Evolutionary conservation across 2,888 invertebrate species (phyloP).

Genomic region (Coenonympha arcania): DNA sequence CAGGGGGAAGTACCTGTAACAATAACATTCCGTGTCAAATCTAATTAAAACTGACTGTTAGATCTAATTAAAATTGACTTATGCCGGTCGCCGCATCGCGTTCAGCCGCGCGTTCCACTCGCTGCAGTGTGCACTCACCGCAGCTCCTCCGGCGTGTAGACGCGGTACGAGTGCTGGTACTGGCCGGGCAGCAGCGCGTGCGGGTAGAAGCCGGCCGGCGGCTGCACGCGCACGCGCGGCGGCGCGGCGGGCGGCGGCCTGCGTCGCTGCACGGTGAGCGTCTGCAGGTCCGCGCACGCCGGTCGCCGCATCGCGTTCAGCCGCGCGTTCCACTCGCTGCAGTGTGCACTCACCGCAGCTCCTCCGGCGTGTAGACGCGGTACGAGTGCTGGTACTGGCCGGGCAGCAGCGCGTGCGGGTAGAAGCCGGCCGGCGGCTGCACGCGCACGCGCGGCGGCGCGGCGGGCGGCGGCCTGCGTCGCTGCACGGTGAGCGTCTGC

Average conservation of each 20-base stretch:
- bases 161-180: constrained; percentile 88
- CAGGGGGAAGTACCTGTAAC: constrained; percentile 86
- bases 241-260: constrained; percentile 32
- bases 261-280: constrained; percentile 84
- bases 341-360: constrained; percentile 69
- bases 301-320: constrained; percentile 82
- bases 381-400: constrained; percentile 96
- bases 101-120: constrained; percentile 93
- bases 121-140: constrained; percentile 64
- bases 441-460: constrained; percentile 38
- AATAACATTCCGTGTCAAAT: background rate
- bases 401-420: constrained; percentile 94
- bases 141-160: constrained; percentile 87
- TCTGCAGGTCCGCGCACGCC: constrained; percentile 94
- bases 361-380: constrained; percentile 83
- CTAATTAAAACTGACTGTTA: background rate
- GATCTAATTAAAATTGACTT: too few species aligned
- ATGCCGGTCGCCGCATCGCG: constrained; percentile 77
- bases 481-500: constrained; percentile 90
- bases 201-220: constrained; percentile 83
- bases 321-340: constrained; percentile 89
- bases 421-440: constrained; percentile 75
- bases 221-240: constrained; percentile 45
- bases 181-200: constrained; percentile 96
- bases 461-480: constrained; percentile 44